Evolutionary conservation across 2,797 vertebrate species (phyloP).

Genomic region (Diplodus sargus): DNA sequence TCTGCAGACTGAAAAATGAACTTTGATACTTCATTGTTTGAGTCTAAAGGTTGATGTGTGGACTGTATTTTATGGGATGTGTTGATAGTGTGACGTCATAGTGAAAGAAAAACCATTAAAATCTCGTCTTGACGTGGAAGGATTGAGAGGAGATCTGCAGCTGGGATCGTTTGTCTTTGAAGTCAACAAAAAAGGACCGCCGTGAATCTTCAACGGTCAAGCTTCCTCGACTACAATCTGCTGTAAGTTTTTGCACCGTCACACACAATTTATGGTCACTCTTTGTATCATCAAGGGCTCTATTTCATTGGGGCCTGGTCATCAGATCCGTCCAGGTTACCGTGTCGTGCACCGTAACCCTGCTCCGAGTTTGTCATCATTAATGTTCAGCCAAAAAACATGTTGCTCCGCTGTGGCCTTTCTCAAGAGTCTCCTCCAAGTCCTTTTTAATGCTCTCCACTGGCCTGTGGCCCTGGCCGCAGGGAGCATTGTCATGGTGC

Average conservation of each 20-base stretch:
- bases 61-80: background rate
- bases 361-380: conserved; percentile 74
- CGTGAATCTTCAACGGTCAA: background rate
- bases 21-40: conserved; percentile 10
- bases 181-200: background rate
- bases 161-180: background rate
- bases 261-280: conserved; percentile 1
- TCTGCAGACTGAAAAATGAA: background rate
- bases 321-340: conserved; percentile 33
- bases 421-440: conserved; percentile 61
- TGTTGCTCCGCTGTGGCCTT: conserved; percentile 57
- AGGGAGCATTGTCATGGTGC: conserved; percentile 71
- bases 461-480: conserved; percentile 62
- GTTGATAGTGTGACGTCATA: background rate
- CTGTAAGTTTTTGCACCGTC: background rate
- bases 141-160: background rate
- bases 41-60: conserved; percentile 12
- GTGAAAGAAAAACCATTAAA: background rate
- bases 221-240: background rate
- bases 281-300: background rate
- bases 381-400: conserved; percentile 70
- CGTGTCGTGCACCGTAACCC: conserved; percentile 63
- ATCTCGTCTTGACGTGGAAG: background rate
- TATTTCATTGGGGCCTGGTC: background rate
- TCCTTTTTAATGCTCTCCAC: conserved; percentile 74